phyloP scores from a whole-genome alignment of 2,113 vertebrate genomes.

The Brienomyrus longianalis region DNA sequence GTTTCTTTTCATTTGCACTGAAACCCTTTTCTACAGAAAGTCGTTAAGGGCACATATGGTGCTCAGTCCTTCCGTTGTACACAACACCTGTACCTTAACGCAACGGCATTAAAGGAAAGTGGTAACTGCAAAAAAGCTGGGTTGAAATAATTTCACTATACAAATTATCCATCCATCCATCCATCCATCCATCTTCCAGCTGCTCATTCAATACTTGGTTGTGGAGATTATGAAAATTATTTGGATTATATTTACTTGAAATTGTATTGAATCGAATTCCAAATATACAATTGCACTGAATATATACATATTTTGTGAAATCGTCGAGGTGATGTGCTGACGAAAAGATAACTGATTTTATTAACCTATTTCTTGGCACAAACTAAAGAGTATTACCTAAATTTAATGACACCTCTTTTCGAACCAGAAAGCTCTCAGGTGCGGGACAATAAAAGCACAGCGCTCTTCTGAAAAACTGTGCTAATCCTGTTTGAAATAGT shows the following conservation, averaged over 20 bases:
- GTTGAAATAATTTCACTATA: background rate
- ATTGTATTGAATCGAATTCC: background rate
- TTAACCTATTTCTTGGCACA: background rate
- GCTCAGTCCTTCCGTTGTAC: background rate
- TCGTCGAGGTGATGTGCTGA: background rate
- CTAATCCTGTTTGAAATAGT: slow-evolving; percentile 32
- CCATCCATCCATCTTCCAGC: background rate
- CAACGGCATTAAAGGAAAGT: background rate
- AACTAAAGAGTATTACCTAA: background rate
- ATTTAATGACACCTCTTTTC: background rate
- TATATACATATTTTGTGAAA: background rate
- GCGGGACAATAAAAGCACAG: background rate
- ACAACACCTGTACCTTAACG: background rate
- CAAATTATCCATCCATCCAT: background rate
- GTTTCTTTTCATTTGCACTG: background rate
- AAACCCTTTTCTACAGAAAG: background rate
- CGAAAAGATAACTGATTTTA: background rate
- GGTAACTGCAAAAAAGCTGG: background rate
- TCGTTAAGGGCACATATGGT: background rate
- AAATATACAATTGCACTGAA: background rate
- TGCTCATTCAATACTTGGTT: background rate
- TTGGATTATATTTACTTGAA: background rate
- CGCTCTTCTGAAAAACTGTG: slow-evolving; percentile 21
- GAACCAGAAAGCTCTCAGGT: background rate
- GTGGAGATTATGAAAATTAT: background rate